Evolutionary conservation across 2,113 vertebrate species (phyloP).

Genomic region (Vulpes vulpes): DNA sequence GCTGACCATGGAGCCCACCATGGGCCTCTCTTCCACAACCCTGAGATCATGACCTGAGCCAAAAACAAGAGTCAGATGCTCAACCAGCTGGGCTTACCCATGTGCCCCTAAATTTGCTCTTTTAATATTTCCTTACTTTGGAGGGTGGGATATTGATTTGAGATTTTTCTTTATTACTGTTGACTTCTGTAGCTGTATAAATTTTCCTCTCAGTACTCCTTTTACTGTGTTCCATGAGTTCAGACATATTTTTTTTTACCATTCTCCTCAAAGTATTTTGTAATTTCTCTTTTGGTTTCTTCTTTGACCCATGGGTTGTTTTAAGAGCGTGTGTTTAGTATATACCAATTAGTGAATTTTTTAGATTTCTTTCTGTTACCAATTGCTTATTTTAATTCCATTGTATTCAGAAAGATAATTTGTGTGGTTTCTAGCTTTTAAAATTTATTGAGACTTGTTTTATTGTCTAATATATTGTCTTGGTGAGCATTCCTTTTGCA

Average conservation of each 20-base stretch:
- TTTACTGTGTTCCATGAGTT: background rate
- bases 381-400: background rate
- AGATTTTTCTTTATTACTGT: background rate
- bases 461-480: background rate
- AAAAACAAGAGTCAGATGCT: background rate
- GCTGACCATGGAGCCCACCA: background rate
- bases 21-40: background rate
- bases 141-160: background rate
- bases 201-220: background rate
- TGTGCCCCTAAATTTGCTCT: background rate
- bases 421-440: background rate
- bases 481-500: background rate
- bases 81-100: background rate
- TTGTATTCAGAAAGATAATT: background rate
- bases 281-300: background rate
- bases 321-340: background rate
- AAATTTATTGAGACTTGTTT: background rate
- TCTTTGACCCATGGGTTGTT: background rate
- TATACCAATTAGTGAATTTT: background rate
- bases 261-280: background rate
- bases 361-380: background rate
- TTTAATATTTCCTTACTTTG: background rate
- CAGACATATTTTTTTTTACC: background rate
- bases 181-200: background rate
- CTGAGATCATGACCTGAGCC: background rate